Conservation (phyloP, 1,140 invertebrate genomes). For the Chironomus striatipennis region DNA sequence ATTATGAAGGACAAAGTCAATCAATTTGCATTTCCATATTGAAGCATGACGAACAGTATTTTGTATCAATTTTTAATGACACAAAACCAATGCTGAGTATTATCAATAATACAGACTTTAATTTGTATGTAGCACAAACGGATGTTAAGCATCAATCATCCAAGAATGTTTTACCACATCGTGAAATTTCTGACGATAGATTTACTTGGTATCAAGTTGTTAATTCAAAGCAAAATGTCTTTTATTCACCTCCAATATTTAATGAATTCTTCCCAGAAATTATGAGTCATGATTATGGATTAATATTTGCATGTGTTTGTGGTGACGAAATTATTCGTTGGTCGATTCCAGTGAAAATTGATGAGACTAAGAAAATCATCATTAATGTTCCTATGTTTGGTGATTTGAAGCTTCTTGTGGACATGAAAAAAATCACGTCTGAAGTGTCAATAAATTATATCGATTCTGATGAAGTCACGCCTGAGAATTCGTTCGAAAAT, state of each 20-base stretch:
- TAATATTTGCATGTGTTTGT: conserved; percentile 31
- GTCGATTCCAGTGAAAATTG: conserved; percentile 42
- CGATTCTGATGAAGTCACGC: background rate
- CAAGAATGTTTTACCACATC: conserved; percentile 32
- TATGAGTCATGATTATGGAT: conserved; percentile 35
- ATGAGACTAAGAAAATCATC: conserved; percentile 52
- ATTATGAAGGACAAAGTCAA: conserved; percentile 30
- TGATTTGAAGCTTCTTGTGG: conserved; percentile 61
- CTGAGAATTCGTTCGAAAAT: background rate
- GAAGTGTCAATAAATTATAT: conserved; percentile 29
- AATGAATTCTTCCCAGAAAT: conserved; percentile 38
- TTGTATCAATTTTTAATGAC: conserved; percentile 34
- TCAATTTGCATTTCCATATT: conserved; percentile 33
- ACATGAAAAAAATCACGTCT: conserved; percentile 36
- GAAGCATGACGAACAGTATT: conserved; percentile 35
- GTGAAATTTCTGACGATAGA: conserved; percentile 34
- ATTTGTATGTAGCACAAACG: conserved; percentile 36
- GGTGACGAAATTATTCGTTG: conserved; percentile 36
- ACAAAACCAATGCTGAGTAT: conserved; percentile 32
- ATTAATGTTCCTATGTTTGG: conserved; percentile 54
- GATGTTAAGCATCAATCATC: conserved; percentile 34
- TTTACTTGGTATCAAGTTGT: conserved; percentile 37
- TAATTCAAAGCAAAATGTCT: conserved; percentile 32
- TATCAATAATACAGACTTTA: conserved; percentile 34
- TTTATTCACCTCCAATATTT: conserved; percentile 37